Base-by-base conservation (phyloP, 2,888 invertebrate genomes). In the Drosophila paramelanica region DNA sequence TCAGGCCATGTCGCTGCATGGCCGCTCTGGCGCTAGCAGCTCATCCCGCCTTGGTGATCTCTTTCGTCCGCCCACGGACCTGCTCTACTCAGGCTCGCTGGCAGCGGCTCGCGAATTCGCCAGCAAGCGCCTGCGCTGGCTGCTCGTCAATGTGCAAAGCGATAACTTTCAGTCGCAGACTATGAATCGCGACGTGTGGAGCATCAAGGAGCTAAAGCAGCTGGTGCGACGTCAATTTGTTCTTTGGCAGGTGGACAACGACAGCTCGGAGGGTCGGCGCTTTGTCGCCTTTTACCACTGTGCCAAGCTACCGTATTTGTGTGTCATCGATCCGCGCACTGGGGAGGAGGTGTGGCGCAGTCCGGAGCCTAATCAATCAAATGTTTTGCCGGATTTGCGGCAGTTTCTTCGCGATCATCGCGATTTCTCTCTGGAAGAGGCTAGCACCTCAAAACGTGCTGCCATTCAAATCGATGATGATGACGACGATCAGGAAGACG, bases 141-240 rank as follows among this genome's bases (percentile, higher is more conserved):
- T 96, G 25, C 92, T 96, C 78, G 95, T 96, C 0, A 96, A 96
- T 89, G 93, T 96, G 8, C 96, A 96, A 89, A 94, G 95, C 90
- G 93, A 94, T 25, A 93, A 94, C 77, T 96, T 96, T 89, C 92
- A 94, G 23, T 96, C 95, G 75, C 95, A 96, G 91, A 93, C 94
- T 10, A 92, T 96, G 49, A 95, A 96, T 91, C 93, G 95, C 46
- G 96, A 96, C 88, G 94, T 96, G 1, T 96, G 96, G 96, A 94
- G 95, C 13, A 94, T 94, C 76, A 90, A 91, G 45, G 93, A 94
- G 60, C 93, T 96, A 6, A 94, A 94, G 68, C 93, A 93, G 59
- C 91, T 96, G 61, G 92, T 96, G 23, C 93, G 93, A 49, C 93
- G 94, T 58, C 94, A 95, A 88, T 96, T 96, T 89, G 91, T 95